Evolutionary conservation across 2,797 vertebrate species (phyloP), one percentile per base, ranked within the genome.

Genomic region (Macrochelys suwanniensis): DNA sequence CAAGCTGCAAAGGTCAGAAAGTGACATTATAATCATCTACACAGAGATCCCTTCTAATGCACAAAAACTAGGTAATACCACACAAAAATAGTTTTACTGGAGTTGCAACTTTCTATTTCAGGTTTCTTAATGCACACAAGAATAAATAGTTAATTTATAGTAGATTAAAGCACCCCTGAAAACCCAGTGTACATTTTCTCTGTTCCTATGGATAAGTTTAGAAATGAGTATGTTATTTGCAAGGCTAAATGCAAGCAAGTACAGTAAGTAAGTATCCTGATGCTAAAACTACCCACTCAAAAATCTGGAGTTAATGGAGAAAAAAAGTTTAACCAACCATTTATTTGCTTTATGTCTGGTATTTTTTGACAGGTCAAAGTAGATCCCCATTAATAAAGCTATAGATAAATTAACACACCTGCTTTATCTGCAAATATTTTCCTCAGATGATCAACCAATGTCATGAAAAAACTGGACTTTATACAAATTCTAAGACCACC

Each of bases 21-120:
- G 99, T 99, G 99, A 99, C 99, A 99, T 99, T 99, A 99, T 99
- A 99, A 99, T 99, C 99, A 99, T 99, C 99, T 98, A 99, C 99
- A 99, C 97, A 99, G 99, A 99, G 99, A 99, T 99, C 99, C 99
- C 98, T 99, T 98, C 98, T 99, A 99, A 99, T 99, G 99, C 99
- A 99, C 98, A 99, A 99, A 99, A 99, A 99, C 98, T 99, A 99
- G 98, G 99, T 99, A 99, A 98, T 98, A 98, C 98, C 98, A 97
- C 98, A 98, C 97, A 98, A 98, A 99, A 98, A 99, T 98, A 99
- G 98, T 99, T 99, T 98, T 98, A 98, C 98, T 98, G 97, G 98
- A 99, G 98, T 98, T 98, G 97, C 98, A 99, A 99, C 98, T 99
- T 99, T 99, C 98, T 98, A 98, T 98, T 99, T 98, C 98, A 98